A percentile compares a stretch with the other conserved stretches of the same genome.
phyloP scores from a whole-genome alignment of 2,113 vertebrate genomes.

The Anguilla japonica region DNA sequence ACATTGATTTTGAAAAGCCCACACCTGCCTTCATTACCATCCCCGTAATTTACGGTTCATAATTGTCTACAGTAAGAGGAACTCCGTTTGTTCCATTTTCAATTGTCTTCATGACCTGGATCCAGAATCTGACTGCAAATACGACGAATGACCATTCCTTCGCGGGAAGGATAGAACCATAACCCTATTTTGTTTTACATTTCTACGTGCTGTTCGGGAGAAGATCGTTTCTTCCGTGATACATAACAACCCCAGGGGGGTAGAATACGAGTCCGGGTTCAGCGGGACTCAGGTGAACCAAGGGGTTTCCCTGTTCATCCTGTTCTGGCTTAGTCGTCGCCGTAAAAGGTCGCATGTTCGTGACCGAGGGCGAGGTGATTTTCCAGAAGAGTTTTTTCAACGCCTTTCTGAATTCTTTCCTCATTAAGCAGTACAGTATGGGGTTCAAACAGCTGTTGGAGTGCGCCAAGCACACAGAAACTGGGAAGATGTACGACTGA shows the following conservation, averaged over 20 bases:
- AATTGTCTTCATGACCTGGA: background rate
- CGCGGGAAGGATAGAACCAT: background rate
- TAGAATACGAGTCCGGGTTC: constrained; percentile 73
- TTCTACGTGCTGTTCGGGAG: constrained; percentile 73
- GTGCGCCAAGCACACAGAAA: constrained; percentile 92
- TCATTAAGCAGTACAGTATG: constrained; percentile 91
- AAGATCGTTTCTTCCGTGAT: constrained; percentile 75
- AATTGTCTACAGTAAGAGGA: background rate
- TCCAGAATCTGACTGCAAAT: background rate
- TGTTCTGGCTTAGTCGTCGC: constrained; percentile 82
- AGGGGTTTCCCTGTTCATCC: constrained; percentile 68
- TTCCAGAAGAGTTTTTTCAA: constrained; percentile 86
- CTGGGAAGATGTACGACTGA: constrained; percentile 88
- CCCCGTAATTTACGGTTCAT: background rate
- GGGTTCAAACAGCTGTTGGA: constrained; percentile 97
- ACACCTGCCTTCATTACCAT: background rate
- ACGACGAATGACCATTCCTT: background rate
- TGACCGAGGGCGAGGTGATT: constrained; percentile 78
- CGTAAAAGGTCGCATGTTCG: constrained; percentile 80
- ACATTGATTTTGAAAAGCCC: background rate
- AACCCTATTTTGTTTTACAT: background rate
- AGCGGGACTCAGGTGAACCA: constrained; percentile 54
- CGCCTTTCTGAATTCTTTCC: constrained; percentile 89
- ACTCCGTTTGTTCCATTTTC: background rate
- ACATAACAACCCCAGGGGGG: constrained; percentile 80